Evolutionary conservation across 53 echinoderm and acorn worm genomes (phyloP).

Genomic region (Temnopleurus reevesii): DNA sequence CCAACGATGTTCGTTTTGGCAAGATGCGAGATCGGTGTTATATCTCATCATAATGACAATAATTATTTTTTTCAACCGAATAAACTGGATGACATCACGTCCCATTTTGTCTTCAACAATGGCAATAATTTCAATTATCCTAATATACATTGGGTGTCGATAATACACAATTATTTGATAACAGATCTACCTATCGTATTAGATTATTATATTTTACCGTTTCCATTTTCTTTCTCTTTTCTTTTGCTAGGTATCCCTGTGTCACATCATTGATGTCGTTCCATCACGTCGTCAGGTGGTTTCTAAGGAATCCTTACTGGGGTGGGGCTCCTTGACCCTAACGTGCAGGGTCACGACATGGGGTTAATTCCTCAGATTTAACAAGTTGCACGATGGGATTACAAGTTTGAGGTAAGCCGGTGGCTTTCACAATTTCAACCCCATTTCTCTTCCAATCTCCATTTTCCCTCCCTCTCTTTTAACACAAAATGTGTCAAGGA

Average conservation of each 20-base stretch:
- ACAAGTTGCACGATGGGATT: constrained; percentile 60
- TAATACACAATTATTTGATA: too few species aligned
- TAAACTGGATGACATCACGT: too few species aligned
- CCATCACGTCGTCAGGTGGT: constrained; percentile 36
- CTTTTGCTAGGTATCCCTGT: neutral
- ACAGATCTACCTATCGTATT: neutral
- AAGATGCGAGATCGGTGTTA: too few species aligned
- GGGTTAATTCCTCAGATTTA: constrained; percentile 59
- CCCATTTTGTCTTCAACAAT: too few species aligned
- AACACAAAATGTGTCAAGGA: constrained; percentile 49
- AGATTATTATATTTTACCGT: neutral
- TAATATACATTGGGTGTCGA: too few species aligned
- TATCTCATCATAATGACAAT: too few species aligned
- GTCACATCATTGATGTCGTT: neutral
- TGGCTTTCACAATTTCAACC: constrained; percentile 6
- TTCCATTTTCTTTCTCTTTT: neutral
- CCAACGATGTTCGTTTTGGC: too few species aligned
- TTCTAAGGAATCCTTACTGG: neutral
- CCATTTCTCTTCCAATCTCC: neutral
- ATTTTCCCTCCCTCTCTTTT: neutral
- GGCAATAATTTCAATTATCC: too few species aligned
- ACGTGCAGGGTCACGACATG: constrained; percentile 5
- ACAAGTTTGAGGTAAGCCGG: constrained; percentile 6
- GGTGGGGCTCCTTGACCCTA: constrained; percentile 9
- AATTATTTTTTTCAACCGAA: too few species aligned